These are phyloP conservation scores for Stigmatopora argus DNA, from an alignment of 2,113 vertebrate species.

Conservation along the genomic window DNA sequence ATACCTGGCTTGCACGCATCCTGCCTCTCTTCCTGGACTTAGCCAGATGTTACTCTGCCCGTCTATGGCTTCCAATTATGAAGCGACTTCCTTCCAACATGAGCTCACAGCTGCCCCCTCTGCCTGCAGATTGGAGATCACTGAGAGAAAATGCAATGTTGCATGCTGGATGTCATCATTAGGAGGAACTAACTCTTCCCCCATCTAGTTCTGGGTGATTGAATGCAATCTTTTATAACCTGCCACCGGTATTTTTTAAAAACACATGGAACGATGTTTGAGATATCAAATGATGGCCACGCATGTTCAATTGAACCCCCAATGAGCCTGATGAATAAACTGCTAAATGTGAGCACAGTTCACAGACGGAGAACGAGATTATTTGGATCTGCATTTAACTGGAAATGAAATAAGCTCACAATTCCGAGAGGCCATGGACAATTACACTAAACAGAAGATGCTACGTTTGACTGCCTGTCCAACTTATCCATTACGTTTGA, in stretches of 20 bases:
- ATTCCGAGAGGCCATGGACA: not conserved
- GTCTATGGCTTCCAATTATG: conserved; percentile 32
- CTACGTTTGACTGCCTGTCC: not conserved
- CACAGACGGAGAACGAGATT: conserved; percentile 3
- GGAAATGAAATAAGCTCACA: not conserved
- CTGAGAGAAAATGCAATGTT: conserved; percentile 20
- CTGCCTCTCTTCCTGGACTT: conserved; percentile 45
- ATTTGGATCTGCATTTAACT: not conserved
- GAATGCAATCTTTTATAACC: conserved; percentile 38
- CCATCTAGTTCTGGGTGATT: conserved; percentile 48
- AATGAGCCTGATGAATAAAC: conserved; percentile 21
- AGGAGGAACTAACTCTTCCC: conserved; percentile 25
- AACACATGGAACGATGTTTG: conserved; percentile 35
- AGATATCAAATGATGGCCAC: conserved; percentile 27
- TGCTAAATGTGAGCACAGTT: conserved; percentile 21
- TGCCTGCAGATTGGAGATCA: conserved; percentile 29
- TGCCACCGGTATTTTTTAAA: conserved; percentile 28
- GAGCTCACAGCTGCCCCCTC: conserved; percentile 47
- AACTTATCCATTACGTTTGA: not conserved
- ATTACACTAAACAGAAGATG: conserved; percentile 2
- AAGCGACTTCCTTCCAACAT: conserved; percentile 52
- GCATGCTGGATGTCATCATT: conserved; percentile 51
- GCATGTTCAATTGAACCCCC: conserved; percentile 36
- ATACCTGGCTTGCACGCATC: conserved; percentile 59
- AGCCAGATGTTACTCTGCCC: conserved; percentile 53